phyloP scores from a whole-genome alignment of 2,113 vertebrate species.

The Phaethon lepturus region DNA sequence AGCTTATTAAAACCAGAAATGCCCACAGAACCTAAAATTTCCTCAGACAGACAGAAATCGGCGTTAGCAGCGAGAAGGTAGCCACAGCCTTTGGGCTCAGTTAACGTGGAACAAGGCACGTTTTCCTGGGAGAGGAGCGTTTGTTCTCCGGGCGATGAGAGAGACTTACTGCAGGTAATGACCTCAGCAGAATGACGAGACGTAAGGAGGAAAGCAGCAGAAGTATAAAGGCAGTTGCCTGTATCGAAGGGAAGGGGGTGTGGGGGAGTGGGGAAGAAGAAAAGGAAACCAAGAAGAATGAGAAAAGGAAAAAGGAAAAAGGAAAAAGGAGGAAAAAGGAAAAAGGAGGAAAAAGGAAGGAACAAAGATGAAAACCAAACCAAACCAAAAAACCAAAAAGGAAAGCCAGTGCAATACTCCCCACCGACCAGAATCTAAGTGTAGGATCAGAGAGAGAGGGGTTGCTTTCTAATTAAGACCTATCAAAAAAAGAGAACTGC shows the following conservation, averaged over 20 bases:
- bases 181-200: neutral
- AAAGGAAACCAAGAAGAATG: neutral
- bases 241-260: neutral
- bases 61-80: accelerated
- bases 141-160: accelerated
- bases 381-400: no score
- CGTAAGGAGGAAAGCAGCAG: neutral
- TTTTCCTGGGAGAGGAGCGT: neutral
- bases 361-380: no score
- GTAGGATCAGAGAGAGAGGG: neutral
- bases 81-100: neutral
- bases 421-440: neutral
- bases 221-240: neutral
- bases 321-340: neutral
- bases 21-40: neutral
- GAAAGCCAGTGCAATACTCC: neutral
- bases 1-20: neutral
- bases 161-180: neutral
- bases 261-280: accelerated
- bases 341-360: neutral
- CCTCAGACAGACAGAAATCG: neutral
- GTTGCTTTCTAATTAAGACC: neutral
- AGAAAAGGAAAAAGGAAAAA: neutral
- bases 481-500: neutral
- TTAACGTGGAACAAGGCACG: accelerated